These are phyloP conservation scores for Phortica magna DNA, from an alignment of 2,888 invertebrate species.

Conservation along the genomic window DNA sequence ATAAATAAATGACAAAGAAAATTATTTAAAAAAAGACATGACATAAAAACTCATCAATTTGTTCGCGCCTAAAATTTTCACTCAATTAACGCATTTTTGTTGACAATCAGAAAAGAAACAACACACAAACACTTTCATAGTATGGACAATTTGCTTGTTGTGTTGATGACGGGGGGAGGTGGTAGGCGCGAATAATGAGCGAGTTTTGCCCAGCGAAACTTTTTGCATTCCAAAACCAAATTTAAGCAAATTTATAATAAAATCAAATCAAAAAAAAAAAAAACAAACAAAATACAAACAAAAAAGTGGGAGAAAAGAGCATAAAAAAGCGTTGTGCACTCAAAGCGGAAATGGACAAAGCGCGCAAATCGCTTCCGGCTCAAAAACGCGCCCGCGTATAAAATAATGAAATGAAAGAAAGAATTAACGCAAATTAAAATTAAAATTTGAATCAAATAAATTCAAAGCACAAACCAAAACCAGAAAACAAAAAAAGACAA, in stretches of 20 bases:
- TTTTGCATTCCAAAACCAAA: not conserved
- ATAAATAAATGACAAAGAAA: not conserved
- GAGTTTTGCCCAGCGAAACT: no score
- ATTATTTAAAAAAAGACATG: not conserved
- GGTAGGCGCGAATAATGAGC: no score
- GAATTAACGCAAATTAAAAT: not conserved
- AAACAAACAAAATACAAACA: not conserved
- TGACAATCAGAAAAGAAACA: not conserved
- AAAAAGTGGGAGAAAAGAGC: not conserved
- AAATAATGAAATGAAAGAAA: not conserved
- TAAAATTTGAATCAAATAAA: not conserved
- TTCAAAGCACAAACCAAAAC: not conserved
- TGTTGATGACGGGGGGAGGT: no score
- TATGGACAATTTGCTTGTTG: no score
- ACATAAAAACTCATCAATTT: not conserved
- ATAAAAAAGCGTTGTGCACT: not conserved
- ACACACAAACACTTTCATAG: no score
- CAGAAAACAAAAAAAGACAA: not conserved
- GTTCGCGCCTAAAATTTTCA: not conserved
- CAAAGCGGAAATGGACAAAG: not conserved
- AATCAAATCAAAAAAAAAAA: not conserved
- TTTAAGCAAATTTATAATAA: conserved; percentile 1
- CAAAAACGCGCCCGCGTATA: not conserved
- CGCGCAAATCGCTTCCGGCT: not conserved
- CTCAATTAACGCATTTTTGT: not conserved